These are phyloP conservation scores for Tuberolachnus salignus DNA, from an alignment of 2,888 invertebrate species.

Conservation along the genomic window DNA sequence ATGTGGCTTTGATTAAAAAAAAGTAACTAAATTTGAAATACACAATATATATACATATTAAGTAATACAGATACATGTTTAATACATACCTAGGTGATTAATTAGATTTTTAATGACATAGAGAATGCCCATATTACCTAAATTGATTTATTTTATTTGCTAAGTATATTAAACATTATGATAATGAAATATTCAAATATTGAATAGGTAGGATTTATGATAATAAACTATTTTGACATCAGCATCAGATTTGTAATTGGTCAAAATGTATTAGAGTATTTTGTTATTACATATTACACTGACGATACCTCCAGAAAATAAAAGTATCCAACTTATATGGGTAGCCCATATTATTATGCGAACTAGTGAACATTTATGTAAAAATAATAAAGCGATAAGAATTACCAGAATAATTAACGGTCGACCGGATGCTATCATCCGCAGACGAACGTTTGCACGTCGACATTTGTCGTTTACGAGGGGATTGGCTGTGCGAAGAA, in stretches of 20 bases:
- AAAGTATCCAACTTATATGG: too few species aligned
- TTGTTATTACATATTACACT: background rate
- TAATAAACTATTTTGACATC: background rate
- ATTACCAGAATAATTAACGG: conserved; percentile 42
- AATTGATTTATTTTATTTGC: too few species aligned
- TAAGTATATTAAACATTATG: background rate
- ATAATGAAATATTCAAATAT: background rate
- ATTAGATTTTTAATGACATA: too few species aligned
- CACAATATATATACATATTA: too few species aligned
- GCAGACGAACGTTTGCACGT: background rate
- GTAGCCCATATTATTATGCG: too few species aligned
- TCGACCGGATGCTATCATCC: background rate
- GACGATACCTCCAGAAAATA: too few species aligned
- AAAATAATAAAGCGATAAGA: background rate
- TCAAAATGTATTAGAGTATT: background rate
- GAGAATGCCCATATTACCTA: too few species aligned
- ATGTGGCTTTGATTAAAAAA: too few species aligned
- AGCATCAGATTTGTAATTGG: background rate
- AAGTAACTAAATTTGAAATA: too few species aligned
- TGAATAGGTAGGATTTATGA: background rate
- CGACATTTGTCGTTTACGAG: conserved; percentile 9
- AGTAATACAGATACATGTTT: too few species aligned
- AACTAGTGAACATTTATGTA: too few species aligned
- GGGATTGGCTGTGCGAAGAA: conserved; percentile 20
- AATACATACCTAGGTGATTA: too few species aligned